Conservation (phyloP, 1,140 invertebrate genomes). For the Drosophila nigrodunni region DNA sequence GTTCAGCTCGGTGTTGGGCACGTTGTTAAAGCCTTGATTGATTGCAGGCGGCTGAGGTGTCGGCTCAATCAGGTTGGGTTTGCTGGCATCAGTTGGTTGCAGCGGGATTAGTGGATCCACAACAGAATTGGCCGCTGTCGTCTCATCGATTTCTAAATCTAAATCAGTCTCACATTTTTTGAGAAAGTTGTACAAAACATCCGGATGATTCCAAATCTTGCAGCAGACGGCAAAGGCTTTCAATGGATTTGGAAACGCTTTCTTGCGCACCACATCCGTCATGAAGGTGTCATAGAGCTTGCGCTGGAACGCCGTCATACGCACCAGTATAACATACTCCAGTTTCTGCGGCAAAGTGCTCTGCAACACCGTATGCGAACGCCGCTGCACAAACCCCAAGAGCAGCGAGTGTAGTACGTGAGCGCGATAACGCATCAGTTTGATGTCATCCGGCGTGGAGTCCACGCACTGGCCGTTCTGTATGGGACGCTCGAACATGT, state of each 20-base stretch:
- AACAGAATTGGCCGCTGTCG: constrained; percentile 39
- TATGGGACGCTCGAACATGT: constrained; percentile 98
- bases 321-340: constrained; percentile 95
- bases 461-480: constrained; percentile 97
- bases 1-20: constrained; percentile 34
- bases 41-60: not conserved
- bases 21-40: constrained; percentile 4
- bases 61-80: constrained; percentile 13
- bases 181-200: constrained; percentile 96
- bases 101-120: constrained; percentile 38
- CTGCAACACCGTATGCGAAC: constrained; percentile 95
- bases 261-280: constrained; percentile 94
- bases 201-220: constrained; percentile 99
- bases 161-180: constrained; percentile 94
- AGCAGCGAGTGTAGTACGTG: constrained; percentile 95
- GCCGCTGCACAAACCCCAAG: constrained; percentile 96
- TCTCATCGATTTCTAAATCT: constrained; percentile 92
- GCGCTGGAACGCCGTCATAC: constrained; percentile 94
- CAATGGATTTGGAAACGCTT: constrained; percentile 96
- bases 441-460: constrained; percentile 94
- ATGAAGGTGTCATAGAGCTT: constrained; percentile 96
- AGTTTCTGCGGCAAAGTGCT: constrained; percentile 94
- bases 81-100: constrained; percentile 14
- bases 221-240: constrained; percentile 99
- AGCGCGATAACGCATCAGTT: constrained; percentile 94